phyloP scores from a whole-genome alignment of 2,888 invertebrate genomes.

The Tridacna gigas region DNA sequence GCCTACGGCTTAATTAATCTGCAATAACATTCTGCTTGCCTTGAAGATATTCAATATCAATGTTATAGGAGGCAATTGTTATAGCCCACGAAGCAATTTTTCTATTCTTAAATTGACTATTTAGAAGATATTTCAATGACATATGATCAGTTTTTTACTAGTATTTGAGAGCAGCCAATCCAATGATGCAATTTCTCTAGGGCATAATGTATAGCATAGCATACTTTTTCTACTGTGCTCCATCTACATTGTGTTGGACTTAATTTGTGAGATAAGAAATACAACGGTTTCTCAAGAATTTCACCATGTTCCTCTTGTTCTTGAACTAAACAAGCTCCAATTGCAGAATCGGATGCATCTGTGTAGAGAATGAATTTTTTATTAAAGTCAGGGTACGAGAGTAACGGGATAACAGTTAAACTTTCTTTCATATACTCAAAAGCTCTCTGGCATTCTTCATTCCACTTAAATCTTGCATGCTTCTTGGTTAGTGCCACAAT shows the following conservation, averaged over 20 bases:
- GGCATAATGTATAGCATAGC: conserved; percentile 5
- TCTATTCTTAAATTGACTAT: background rate
- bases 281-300: background rate
- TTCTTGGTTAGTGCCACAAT: background rate
- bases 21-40: conserved; percentile 15
- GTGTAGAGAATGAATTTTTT: conserved; percentile 10
- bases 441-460: conserved; percentile 6
- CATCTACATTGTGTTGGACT: conserved; percentile 14
- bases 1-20: conserved; percentile 11
- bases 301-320: conserved; percentile 2
- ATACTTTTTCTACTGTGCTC: conserved; percentile 15
- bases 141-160: conserved; percentile 9
- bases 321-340: background rate
- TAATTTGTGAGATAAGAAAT: conserved; percentile 12
- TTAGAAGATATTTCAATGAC: conserved; percentile 8
- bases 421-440: conserved; percentile 1
- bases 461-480: background rate
- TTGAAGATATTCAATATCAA: conserved; percentile 18
- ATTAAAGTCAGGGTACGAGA: background rate
- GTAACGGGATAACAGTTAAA: background rate
- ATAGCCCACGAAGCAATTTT: conserved; percentile 16
- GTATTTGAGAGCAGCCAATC: background rate
- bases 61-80: background rate
- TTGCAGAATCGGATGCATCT: background rate
- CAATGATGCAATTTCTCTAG: conserved; percentile 1